Evolutionary conservation across 2,888 invertebrate species (phyloP).

Genomic region (Stenodera caucasica): DNA sequence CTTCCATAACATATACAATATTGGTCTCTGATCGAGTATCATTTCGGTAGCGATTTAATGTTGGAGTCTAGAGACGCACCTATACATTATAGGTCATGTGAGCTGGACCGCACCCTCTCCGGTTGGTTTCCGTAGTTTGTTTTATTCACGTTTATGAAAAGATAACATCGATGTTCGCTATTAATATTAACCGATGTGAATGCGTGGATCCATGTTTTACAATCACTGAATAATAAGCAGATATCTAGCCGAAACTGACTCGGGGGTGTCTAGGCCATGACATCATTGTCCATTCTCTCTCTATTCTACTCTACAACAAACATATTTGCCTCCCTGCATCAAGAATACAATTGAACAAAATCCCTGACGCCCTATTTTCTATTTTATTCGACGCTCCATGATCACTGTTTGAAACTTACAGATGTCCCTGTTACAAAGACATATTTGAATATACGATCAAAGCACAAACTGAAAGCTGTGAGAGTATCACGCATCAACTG

Average conservation of each 20-base stretch:
- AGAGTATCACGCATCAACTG: constrained; percentile 42
- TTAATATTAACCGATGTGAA: constrained; percentile 35
- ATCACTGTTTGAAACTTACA: constrained; percentile 33
- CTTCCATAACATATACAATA: constrained; percentile 16
- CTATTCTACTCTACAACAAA: neutral
- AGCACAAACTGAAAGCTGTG: constrained; percentile 37
- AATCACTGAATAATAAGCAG: constrained; percentile 24
- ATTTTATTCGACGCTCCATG: constrained; percentile 24
- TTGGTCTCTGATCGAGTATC: constrained; percentile 26
- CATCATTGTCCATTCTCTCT: constrained; percentile 4
- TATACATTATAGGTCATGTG: constrained; percentile 34
- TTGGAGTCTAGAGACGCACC: constrained; percentile 26
- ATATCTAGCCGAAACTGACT: neutral
- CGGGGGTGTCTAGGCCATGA: constrained; percentile 2
- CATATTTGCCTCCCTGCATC: constrained; percentile 15
- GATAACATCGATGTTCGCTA: constrained; percentile 35
- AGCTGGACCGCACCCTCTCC: constrained; percentile 33
- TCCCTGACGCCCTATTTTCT: constrained; percentile 22
- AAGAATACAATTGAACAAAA: constrained; percentile 21
- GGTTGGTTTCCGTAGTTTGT: constrained; percentile 38
- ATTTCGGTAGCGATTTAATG: constrained; percentile 18
- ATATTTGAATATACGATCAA: constrained; percentile 50
- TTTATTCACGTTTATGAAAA: constrained; percentile 39
- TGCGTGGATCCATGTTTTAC: constrained; percentile 28
- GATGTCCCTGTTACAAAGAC: constrained; percentile 46